Conservation (phyloP, 92 coral and sea anemone species). For the Parazoanthus swiftii region DNA sequence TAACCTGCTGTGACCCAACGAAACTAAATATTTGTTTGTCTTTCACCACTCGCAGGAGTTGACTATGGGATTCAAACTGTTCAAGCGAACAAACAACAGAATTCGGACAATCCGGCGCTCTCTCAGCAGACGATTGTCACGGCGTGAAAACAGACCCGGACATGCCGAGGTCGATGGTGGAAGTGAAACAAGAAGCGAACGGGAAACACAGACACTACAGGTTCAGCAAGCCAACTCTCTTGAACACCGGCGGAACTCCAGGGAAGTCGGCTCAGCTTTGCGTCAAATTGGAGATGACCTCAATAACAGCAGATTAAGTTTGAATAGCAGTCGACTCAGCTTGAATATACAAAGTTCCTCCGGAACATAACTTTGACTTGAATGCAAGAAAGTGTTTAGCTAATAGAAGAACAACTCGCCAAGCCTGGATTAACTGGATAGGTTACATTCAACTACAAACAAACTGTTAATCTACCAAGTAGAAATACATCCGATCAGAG, state of each 20-base stretch:
- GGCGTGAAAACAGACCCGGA: neutral
- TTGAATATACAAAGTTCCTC: constrained; percentile 5
- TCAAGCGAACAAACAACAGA: constrained; percentile 22
- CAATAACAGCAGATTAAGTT: constrained; percentile 29
- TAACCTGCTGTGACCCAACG: neutral
- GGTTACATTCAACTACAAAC: no score
- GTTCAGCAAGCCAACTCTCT: neutral
- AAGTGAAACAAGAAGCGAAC: neutral
- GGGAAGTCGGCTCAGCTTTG: constrained; percentile 15
- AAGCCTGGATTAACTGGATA: no score
- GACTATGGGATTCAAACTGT: constrained; percentile 23
- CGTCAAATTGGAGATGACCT: constrained; percentile 38
- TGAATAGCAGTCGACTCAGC: constrained; percentile 40
- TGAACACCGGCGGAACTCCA: constrained; percentile 5
- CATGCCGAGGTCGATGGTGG: neutral
- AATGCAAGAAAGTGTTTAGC: no score
- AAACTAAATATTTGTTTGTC: neutral
- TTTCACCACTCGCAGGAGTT: neutral
- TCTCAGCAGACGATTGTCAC: constrained; percentile 19
- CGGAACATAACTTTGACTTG: no score
- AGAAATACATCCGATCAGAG: no score
- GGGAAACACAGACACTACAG: neutral
- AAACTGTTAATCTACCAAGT: no score
- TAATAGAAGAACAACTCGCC: no score
- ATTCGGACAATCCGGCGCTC: constrained; percentile 16